phyloP scores from a whole-genome alignment of 2,797 vertebrate species.

The Uromys caudimaculatus region DNA sequence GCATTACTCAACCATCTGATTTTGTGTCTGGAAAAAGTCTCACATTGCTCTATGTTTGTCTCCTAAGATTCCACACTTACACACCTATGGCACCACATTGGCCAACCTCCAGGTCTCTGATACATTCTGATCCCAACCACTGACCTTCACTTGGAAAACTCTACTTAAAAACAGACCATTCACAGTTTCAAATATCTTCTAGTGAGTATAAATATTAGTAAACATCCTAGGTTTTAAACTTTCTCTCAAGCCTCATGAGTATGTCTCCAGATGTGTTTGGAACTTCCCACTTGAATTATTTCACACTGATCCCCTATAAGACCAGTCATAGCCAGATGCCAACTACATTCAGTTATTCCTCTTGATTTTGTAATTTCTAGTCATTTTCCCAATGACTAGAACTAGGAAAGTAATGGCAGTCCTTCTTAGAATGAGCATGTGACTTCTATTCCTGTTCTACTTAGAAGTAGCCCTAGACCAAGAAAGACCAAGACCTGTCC shows the following conservation, averaged over 20 bases:
- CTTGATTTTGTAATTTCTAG: constrained; percentile 7
- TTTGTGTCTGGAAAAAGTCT: constrained; percentile 33
- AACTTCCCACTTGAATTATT: background rate
- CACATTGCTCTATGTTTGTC: background rate
- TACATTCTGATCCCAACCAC: constrained; percentile 19
- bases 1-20: background rate
- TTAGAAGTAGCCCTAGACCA: background rate
- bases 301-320: background rate
- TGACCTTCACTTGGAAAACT: constrained; percentile 50
- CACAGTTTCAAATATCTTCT: background rate
- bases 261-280: background rate
- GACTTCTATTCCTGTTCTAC: background rate
- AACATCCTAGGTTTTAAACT: background rate
- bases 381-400: constrained; percentile 24
- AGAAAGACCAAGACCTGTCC: background rate
- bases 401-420: background rate
- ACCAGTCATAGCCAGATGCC: background rate
- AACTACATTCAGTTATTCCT: constrained; percentile 3
- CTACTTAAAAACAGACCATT: background rate
- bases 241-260: background rate
- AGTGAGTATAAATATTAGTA: constrained; percentile 42
- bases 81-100: background rate
- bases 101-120: constrained; percentile 35
- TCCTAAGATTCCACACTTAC: background rate
- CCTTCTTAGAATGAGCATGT: background rate